These are phyloP conservation scores for Zeugodacus cucurbitae DNA, from an alignment of 1,140 invertebrate genomes.

Conservation along the genomic window DNA sequence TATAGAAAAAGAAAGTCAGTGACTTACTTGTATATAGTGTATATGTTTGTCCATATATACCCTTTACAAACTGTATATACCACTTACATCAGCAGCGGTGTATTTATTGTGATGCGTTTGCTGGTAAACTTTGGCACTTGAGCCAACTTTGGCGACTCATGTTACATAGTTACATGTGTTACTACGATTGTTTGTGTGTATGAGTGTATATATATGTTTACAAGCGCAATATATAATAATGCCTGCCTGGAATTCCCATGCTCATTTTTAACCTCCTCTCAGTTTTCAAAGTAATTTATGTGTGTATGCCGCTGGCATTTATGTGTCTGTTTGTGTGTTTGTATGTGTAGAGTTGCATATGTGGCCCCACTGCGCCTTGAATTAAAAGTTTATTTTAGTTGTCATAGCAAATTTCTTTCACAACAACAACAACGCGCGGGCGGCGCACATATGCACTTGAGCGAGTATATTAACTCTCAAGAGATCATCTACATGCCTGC, in stretches of 20 bases:
- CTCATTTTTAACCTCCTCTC: too few relatives aligned
- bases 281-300: too few relatives aligned
- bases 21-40: not conserved
- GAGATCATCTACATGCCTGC: not conserved
- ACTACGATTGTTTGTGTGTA: not conserved
- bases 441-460: not conserved
- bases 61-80: not conserved
- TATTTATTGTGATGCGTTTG: not conserved
- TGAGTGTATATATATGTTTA: not conserved
- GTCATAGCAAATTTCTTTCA: not conserved
- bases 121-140: constrained; percentile 8
- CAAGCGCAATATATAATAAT: too few relatives aligned
- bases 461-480: not conserved
- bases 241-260: not conserved
- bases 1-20: not conserved
- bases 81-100: too few relatives aligned
- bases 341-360: not conserved
- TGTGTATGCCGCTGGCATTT: not conserved
- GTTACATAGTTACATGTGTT: not conserved
- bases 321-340: not conserved
- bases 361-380: not conserved
- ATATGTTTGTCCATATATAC: not conserved
- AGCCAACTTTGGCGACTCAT: not conserved
- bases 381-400: constrained; percentile 1
- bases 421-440: not conserved